Evolutionary conservation across 2,888 invertebrate genomes (phyloP), one percentile per base, ranked within the genome.

Genomic region (Ornithoptera priamus): DNA sequence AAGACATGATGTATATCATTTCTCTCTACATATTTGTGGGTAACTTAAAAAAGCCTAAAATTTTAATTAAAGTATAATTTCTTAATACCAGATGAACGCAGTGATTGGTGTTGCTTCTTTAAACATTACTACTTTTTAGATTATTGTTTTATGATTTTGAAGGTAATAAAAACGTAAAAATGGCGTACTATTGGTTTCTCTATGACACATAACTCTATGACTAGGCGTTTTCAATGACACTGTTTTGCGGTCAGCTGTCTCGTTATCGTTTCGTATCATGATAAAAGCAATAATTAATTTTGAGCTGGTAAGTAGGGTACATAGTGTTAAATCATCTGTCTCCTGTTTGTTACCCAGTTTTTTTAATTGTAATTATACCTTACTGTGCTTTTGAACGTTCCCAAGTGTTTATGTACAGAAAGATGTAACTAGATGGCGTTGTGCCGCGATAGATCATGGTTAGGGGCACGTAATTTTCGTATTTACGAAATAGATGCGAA

Each of bases 181-280:
- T 61, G 61, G 8, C 24, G 22, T 58, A 58, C 76, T 77, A 75
- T 73, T 74, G 72, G 73, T 72, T 81, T 76, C 75, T 78, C 76
- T 76, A 60, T 74, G 64, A 65, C 77, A 74, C 72, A 70, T 73
- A 71, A 12, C 67, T 75, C 76, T 79, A 85, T 87, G 86, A 82
- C 90, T 89, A 85, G 87, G 85, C 83, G 81, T 83, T 89, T 79
- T 82, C 90, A 89, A 88, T 90, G 90, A 87, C 90, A 87, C 81
- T 84, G 78, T 83, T 83, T 74, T 77, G 75, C 73, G 77, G 83
- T 82, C 86, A 86, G 81, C 83, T 85, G 85, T 84, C 84, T 83
- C 73, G 79, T 80, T 85, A 84, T 84, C 81, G 83, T 78, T 82
- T 81, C 78, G 77, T 81, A 81, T 82, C 78, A 72, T 67, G 73